Evolutionary conservation across 2,797 vertebrate species (phyloP), one percentile per base, ranked within the genome.

Genomic region (Echiichthys vipera): DNA sequence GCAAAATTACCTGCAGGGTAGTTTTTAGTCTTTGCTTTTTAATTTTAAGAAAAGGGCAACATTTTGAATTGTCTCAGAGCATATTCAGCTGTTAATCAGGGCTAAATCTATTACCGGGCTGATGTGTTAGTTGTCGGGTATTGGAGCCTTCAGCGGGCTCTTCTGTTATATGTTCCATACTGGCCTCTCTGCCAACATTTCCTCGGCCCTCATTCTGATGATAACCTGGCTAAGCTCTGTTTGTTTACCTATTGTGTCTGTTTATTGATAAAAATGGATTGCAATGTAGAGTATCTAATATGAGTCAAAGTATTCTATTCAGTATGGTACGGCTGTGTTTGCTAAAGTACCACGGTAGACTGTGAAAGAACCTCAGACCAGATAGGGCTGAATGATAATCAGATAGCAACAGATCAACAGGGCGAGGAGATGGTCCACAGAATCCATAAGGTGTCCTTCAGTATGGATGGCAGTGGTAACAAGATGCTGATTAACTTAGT

Each of bases 401-500:
- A 85, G 89, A 92, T 72, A 9, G 80, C 63, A 73, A 85, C 89
- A 85, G 89, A 93, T 91, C 89, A 93, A 83, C 89, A 89, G 84
- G 78, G 75, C 87, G 66, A 81, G 76, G 77, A 74, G 80, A 84
- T 53, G 84, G 82, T 71, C 77, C 59, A 22, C 84, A 74, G 42
- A 89, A 93, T 95, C 93, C 87, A 93, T 94, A 91, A 85, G 81
- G 85, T 92, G 92, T 92, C 91, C 94, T 93, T 93, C 90, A 84
- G 81, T 93, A 91, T 94, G 92, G 93, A 91, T 91, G 93, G 92
- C 86, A 90, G 88, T 81, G 63, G 78, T 89, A 94, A 94, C 92
- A 93, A 92, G 93, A 86, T 94, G 92, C 94, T 95, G 94, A 95
- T 95, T 95, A 95, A 95, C 94, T 94, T 93, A 94, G 94, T 95